Percentiles rank a stretch among this genome's conserved stretches.
Conservation (phyloP, 1,140 invertebrate species). For the Drosophila malerkotliana region DNA sequence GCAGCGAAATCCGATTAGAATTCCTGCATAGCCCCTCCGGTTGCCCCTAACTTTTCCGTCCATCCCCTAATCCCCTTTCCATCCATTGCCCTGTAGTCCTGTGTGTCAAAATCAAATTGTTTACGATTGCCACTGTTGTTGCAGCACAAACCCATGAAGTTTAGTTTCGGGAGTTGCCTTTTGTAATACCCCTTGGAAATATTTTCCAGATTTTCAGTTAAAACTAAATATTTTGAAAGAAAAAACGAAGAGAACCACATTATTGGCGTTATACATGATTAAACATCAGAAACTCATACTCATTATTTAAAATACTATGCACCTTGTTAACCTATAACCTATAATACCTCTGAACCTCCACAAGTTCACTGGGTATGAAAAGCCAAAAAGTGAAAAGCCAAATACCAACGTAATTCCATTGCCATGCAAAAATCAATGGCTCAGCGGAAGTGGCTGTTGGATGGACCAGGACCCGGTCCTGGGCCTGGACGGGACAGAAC, state of each 20-base stretch:
- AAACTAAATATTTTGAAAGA: no score
- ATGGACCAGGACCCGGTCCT: background rate
- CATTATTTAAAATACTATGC: no score
- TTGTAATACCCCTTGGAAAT: no score
- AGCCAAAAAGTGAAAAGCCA: background rate
- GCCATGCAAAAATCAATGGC: slow-evolving; percentile 55
- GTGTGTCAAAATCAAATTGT: slow-evolving; percentile 66
- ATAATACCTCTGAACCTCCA: no score
- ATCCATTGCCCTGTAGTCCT: slow-evolving; percentile 1
- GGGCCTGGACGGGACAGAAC: background rate
- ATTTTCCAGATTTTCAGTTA: no score
- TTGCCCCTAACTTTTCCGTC: background rate
- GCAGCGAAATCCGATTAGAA: slow-evolving; percentile 78
- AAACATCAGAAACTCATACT: no score
- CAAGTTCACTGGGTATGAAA: background rate
- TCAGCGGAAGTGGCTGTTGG: slow-evolving; percentile 10
- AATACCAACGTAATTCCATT: slow-evolving; percentile 23
- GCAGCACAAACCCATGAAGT: slow-evolving; percentile 29
- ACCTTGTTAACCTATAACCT: no score
- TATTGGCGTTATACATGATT: no score
- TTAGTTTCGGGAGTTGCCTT: background rate
- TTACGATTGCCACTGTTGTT: slow-evolving; percentile 64
- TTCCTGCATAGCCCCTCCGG: slow-evolving; percentile 30
- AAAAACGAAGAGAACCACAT: no score
- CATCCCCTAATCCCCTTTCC: background rate